These are phyloP conservation scores for Anomalospiza imberbis DNA, from an alignment of 2,797 vertebrate genomes.

Conservation along the genomic window DNA sequence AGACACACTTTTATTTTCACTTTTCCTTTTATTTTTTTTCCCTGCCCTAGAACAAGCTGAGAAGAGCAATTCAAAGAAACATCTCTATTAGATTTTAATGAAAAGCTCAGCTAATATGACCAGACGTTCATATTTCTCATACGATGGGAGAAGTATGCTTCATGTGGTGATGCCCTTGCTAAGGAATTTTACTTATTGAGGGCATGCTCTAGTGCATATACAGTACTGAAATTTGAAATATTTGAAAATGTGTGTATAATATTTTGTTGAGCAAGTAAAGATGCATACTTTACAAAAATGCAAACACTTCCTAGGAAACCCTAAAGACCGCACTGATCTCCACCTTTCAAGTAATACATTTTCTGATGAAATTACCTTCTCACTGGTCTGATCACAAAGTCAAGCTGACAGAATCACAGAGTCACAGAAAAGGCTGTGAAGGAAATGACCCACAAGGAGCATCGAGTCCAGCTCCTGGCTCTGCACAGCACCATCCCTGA, in stretches of 20 bases:
- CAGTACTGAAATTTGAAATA: background rate
- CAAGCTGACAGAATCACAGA: background rate
- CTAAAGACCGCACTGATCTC: background rate
- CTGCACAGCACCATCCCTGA: fast-evolving
- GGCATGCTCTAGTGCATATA: background rate
- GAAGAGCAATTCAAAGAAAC: background rate
- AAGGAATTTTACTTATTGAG: background rate
- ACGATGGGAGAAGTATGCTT: background rate
- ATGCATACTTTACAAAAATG: background rate
- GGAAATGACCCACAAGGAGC: background rate
- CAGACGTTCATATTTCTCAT: background rate
- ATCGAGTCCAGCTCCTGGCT: fast-evolving
- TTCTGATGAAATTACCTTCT: background rate
- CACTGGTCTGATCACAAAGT: background rate
- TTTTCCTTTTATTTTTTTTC: too few relatives aligned
- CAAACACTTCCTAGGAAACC: background rate
- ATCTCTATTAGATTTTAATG: background rate
- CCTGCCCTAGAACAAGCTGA: background rate
- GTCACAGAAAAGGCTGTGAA: background rate
- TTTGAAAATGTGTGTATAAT: background rate
- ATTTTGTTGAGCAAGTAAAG: background rate
- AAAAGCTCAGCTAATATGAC: background rate
- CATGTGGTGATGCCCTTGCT: background rate
- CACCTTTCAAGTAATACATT: background rate
- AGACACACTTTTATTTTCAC: background rate